Percentiles rank a stretch among this genome's conserved stretches.
Conservation (phyloP, 2,888 invertebrate genomes). For the Meganola albula region DNA sequence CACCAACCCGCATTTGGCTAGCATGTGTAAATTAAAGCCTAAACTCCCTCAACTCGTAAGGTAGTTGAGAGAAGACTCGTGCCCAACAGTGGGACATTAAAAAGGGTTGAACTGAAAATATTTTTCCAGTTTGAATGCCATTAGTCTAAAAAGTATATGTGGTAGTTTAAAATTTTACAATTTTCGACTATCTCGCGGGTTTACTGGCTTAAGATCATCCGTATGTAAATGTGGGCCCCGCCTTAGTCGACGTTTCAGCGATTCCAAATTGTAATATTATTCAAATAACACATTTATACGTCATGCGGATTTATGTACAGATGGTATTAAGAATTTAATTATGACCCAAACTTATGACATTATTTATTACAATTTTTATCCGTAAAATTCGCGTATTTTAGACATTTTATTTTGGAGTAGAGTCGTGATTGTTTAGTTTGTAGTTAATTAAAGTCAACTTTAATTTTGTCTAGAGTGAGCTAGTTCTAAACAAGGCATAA, state of each 20-base stretch:
- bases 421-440: slow-evolving; percentile 15
- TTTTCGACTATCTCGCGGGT: slow-evolving; percentile 5
- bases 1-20: too few species aligned
- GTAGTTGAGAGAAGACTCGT: too few species aligned
- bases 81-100: too few species aligned
- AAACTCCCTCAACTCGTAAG: too few species aligned
- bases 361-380: slow-evolving; percentile 26
- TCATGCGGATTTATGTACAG: slow-evolving; percentile 44
- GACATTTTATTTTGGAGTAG: slow-evolving; percentile 14
- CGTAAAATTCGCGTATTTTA: slow-evolving; percentile 13
- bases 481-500: too few species aligned
- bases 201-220: slow-evolving; percentile 18
- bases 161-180: too few species aligned
- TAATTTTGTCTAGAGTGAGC: slow-evolving; percentile 18
- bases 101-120: too few species aligned
- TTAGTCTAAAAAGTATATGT: too few species aligned
- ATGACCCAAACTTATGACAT: slow-evolving; percentile 28
- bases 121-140: too few species aligned
- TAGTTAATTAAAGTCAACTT: slow-evolving; percentile 25
- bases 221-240: slow-evolving; percentile 45
- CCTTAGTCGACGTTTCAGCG: slow-evolving; percentile 37
- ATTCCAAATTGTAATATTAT: slow-evolving; percentile 55
- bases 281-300: slow-evolving; percentile 50
- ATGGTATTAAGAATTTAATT: slow-evolving; percentile 42
- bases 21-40: too few species aligned